phyloP scores from a whole-genome alignment of 2,113 vertebrate genomes.

The Fregata magnificens region DNA sequence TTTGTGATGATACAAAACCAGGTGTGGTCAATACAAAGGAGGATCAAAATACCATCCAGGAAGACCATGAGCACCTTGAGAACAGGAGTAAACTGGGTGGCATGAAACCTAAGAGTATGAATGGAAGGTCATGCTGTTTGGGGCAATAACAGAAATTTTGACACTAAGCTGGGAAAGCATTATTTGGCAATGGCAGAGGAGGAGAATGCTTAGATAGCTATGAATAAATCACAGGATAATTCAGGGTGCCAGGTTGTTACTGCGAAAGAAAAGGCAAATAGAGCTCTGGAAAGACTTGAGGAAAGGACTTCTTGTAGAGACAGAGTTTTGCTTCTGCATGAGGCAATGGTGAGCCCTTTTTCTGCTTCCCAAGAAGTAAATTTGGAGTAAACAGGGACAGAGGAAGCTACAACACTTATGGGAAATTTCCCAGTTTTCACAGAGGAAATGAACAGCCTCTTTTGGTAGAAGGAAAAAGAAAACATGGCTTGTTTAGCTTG shows the following conservation, averaged over 20 bases:
- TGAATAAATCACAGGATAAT: background rate
- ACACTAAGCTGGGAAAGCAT: background rate
- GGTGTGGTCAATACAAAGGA: conserved; percentile 41
- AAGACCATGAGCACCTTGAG: background rate
- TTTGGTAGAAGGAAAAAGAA: background rate
- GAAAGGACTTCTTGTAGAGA: background rate
- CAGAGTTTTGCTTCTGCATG: background rate
- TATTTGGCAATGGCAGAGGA: background rate
- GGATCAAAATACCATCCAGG: conserved; percentile 41
- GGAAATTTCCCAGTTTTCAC: background rate
- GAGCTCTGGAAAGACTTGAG: background rate
- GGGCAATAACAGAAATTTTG: background rate
- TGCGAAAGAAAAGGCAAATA: background rate
- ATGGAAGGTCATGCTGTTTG: background rate
- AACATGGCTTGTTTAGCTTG: background rate
- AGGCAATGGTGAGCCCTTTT: background rate
- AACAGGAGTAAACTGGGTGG: background rate
- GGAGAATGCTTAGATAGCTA: background rate
- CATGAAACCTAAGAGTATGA: background rate
- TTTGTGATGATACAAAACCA: conserved; percentile 40
- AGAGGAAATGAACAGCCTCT: background rate
- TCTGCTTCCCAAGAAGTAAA: background rate
- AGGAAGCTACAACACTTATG: background rate
- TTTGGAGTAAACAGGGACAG: background rate
- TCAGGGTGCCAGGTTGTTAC: background rate